Conservation (phyloP, 1,140 invertebrate species). For the Heliconius hermathena region DNA sequence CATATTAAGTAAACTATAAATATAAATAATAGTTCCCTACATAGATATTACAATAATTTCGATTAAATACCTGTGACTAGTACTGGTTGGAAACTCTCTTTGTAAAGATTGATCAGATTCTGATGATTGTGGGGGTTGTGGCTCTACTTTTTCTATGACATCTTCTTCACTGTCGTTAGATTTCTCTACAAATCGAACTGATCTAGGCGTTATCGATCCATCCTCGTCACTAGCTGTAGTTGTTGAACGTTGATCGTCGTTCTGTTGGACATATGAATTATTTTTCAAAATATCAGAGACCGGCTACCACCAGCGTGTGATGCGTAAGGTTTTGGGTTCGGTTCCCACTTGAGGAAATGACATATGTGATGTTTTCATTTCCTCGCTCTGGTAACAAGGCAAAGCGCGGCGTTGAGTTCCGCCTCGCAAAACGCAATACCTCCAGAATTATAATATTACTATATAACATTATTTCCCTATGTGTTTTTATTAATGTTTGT, state of each 20-base stretch:
- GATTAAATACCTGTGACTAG: conserved; percentile 51
- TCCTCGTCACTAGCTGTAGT: conserved; percentile 79
- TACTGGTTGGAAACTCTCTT: conserved; percentile 45
- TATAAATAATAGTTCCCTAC: too few relatives aligned
- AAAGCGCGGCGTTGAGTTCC: too few relatives aligned
- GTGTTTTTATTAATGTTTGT: too few relatives aligned
- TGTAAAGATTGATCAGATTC: conserved; percentile 50
- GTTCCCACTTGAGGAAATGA: too few relatives aligned
- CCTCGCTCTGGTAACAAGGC: too few relatives aligned
- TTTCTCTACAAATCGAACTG: conserved; percentile 80
- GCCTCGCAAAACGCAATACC: too few relatives aligned
- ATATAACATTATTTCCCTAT: too few relatives aligned
- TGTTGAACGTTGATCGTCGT: conserved; percentile 66
- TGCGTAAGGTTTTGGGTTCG: too few relatives aligned
- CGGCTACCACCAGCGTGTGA: too few relatives aligned
- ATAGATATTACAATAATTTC: neutral
- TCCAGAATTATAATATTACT: too few relatives aligned
- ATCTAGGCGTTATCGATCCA: conserved; percentile 70
- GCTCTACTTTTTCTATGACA: conserved; percentile 39
- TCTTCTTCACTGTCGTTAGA: conserved; percentile 56
- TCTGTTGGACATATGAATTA: conserved; percentile 44
- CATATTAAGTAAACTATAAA: too few relatives aligned
- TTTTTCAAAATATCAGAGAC: neutral
- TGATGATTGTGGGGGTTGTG: conserved; percentile 38
- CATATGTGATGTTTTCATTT: too few relatives aligned